Evolutionary conservation across 2,113 vertebrate species (phyloP).

Genomic region (Erinaceus europaeus): DNA sequence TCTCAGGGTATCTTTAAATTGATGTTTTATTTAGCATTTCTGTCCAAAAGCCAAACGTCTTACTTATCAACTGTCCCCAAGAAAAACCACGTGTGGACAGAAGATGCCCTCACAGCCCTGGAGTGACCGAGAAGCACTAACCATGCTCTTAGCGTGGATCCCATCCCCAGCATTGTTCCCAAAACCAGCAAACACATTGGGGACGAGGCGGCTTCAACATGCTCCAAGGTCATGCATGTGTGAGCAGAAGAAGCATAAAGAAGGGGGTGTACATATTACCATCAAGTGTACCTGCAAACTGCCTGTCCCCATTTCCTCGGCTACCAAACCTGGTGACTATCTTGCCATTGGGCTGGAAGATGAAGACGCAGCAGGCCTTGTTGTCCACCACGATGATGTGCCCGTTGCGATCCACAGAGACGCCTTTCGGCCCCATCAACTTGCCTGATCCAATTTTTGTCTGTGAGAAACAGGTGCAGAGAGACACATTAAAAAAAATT

Average conservation of each 20-base stretch:
- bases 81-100: not conserved
- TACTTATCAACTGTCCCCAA: not conserved
- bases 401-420: slow-evolving; percentile 95
- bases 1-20: no score
- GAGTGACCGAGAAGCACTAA: not conserved
- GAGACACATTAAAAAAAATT: not conserved
- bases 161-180: not conserved
- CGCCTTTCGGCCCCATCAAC: slow-evolving; percentile 98
- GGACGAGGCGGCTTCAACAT: slow-evolving; percentile 64
- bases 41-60: no score
- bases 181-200: not conserved
- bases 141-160: not conserved
- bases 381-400: slow-evolving; percentile 99
- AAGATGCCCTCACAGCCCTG: not conserved
- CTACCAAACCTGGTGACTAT: slow-evolving; percentile 97
- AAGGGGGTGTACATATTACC: slow-evolving; percentile 85
- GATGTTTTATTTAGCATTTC: no score
- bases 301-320: slow-evolving; percentile 96
- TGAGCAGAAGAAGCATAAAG: slow-evolving; percentile 77
- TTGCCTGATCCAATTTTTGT: slow-evolving; percentile 96
- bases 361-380: slow-evolving; percentile 97
- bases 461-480: slow-evolving; percentile 77
- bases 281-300: slow-evolving; percentile 96
- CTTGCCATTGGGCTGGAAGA: slow-evolving; percentile 97
- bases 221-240: slow-evolving; percentile 81